Evolutionary conservation across 2,113 vertebrate genomes (phyloP).

Genomic region (Neoarius graeffei): DNA sequence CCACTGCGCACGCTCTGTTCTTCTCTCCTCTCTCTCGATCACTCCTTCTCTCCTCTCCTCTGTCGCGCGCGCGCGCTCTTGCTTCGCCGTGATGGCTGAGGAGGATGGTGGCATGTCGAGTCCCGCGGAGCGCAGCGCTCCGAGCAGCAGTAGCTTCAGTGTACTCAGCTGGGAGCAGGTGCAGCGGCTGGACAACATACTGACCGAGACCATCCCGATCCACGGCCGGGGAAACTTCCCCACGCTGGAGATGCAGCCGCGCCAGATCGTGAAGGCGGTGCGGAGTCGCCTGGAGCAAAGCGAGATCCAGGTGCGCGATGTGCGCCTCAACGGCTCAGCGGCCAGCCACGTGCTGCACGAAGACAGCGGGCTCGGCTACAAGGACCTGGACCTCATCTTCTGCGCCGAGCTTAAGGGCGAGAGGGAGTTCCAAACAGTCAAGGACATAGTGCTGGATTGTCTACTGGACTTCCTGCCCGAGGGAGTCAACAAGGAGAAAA

Average conservation of each 20-base stretch:
- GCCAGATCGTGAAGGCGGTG: conserved; percentile 93
- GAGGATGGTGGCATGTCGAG: conserved; percentile 71
- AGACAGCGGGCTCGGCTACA: conserved; percentile 94
- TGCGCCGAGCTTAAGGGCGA: conserved; percentile 92
- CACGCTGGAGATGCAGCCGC: conserved; percentile 92
- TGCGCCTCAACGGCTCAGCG: conserved; percentile 93
- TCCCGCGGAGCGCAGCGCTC: conserved; percentile 61
- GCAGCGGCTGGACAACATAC: conserved; percentile 91
- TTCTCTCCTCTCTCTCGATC: neutral
- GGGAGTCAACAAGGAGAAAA: conserved; percentile 97
- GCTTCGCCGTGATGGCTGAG: conserved; percentile 80
- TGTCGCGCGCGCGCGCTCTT: neutral
- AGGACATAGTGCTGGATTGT: conserved; percentile 96
- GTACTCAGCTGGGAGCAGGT: conserved; percentile 98
- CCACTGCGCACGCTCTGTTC: neutral
- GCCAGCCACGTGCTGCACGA: conserved; percentile 94
- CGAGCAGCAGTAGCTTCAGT: conserved; percentile 78
- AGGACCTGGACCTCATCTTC: conserved; percentile 98
- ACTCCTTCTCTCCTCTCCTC: neutral
- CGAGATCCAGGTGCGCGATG: conserved; percentile 86
- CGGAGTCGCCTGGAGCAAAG: conserved; percentile 89
- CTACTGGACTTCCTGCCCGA: conserved; percentile 97
- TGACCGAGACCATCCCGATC: conserved; percentile 95
- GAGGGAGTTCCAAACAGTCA: conserved; percentile 93
- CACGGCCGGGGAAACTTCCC: conserved; percentile 99